A percentile compares a stretch with the other conserved stretches of the same genome.
Evolutionary conservation across 2,113 vertebrate genomes (phyloP).

Genomic region (Albula goreensis): DNA sequence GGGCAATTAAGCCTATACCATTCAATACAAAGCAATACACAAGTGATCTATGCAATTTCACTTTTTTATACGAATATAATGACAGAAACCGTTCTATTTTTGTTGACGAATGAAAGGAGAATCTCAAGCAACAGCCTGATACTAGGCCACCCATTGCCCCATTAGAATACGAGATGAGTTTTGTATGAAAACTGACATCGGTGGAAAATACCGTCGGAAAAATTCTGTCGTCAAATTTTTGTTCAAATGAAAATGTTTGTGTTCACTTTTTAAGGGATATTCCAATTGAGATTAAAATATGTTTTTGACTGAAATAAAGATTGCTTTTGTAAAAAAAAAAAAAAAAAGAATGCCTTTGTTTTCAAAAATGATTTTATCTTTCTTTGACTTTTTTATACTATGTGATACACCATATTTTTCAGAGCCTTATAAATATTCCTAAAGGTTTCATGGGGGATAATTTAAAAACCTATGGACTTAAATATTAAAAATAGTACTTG

Average conservation of each 20-base stretch:
- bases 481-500: too few relatives aligned
- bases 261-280: slow-evolving; percentile 25
- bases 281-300: slow-evolving; percentile 15
- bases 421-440: background rate
- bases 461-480: too few relatives aligned
- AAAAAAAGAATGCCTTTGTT: slow-evolving; percentile 1
- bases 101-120: background rate
- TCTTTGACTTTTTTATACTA: background rate
- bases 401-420: background rate
- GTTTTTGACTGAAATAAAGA: slow-evolving; percentile 29
- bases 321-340: slow-evolving; percentile 18
- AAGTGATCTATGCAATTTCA: slow-evolving; percentile 32
- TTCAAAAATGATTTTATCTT: background rate
- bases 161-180: background rate
- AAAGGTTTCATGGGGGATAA: too few relatives aligned
- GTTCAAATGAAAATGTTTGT: slow-evolving; percentile 32
- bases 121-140: background rate
- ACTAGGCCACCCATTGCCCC: background rate
- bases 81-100: slow-evolving; percentile 16
- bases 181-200: background rate
- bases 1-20: background rate
- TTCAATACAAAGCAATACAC: slow-evolving; percentile 18
- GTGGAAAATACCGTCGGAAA: background rate
- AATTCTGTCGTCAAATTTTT: slow-evolving; percentile 10
- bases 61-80: slow-evolving; percentile 17